A percentile compares a stretch with the other conserved stretches of the same genome.
These are phyloP conservation scores for Dryobota labecula DNA, from an alignment of 2,888 invertebrate species.

Conservation along the genomic window DNA sequence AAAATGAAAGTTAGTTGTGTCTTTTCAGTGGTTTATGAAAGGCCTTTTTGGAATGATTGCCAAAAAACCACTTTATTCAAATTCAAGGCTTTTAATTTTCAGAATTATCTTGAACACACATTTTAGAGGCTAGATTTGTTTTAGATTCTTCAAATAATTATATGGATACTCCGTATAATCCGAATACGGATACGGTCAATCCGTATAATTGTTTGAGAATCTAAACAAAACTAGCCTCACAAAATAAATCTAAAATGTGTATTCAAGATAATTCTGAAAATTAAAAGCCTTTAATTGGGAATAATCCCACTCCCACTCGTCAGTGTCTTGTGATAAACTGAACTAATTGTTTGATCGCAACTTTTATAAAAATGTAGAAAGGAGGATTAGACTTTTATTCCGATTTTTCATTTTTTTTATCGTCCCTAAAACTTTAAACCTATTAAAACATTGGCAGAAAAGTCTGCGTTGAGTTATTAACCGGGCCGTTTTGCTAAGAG, in stretches of 20 bases:
- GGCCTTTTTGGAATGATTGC: not conserved
- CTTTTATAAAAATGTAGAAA: not conserved
- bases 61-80: not conserved
- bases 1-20: not conserved
- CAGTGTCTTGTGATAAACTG: not conserved
- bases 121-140: not conserved
- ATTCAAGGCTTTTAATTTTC: not conserved
- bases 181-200: no score
- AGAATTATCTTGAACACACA: not conserved
- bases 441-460: not conserved
- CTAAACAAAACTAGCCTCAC: not conserved
- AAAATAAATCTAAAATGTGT: slow-evolving; percentile 1
- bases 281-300: not conserved
- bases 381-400: not conserved
- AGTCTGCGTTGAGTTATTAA: not conserved
- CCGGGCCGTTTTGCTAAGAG: not conserved
- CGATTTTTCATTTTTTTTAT: not conserved
- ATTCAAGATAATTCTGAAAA: not conserved
- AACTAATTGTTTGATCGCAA: not conserved
- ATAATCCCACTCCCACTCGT: not conserved
- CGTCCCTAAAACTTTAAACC: not conserved
- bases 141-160: not conserved
- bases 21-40: not conserved
- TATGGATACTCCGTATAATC: not conserved
- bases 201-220: not conserved